Percentiles rank a stretch among this genome's conserved stretches.
Evolutionary conservation across 1,140 invertebrate species (phyloP).

Genomic region (Caenorhabditis elegans): WBcel235 BX284603.4:4096501-4097000

Average conservation of each 20-base stretch:
- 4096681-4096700: too few relatives aligned
- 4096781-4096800: background rate
- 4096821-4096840: background rate
- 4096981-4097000: too few relatives aligned
- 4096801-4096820: background rate
- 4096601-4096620: too few relatives aligned
- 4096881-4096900: background rate
- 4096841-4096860: background rate
- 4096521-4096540: background rate
- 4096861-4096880: background rate
- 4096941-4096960: slow-evolving; percentile 11
- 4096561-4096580: too few relatives aligned
- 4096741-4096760: too few relatives aligned
- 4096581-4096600: too few relatives aligned
- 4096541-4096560: too few relatives aligned
- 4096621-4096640: too few relatives aligned
- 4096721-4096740: too few relatives aligned
- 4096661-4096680: too few relatives aligned
- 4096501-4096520: background rate
- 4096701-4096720: too few relatives aligned
- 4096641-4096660: too few relatives aligned
- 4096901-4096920: background rate
- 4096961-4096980: background rate
- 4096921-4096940: background rate
- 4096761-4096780: background rate